Conservation (phyloP, 1,140 invertebrate genomes). For the Hydropsyche tenuis region DNA sequence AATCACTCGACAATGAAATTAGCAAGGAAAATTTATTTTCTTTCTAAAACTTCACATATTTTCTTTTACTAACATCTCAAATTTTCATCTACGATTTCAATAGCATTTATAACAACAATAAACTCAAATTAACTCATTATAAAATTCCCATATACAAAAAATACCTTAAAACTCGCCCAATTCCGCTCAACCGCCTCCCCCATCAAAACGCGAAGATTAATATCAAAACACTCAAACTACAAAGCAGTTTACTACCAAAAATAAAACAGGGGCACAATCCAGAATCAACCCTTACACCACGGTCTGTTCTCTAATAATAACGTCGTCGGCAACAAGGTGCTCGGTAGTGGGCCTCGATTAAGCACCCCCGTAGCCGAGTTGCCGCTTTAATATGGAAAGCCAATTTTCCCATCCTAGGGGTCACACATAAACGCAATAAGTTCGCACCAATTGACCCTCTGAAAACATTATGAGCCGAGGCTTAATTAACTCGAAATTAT, state of each 20-base stretch:
- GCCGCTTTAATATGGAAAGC: constrained; percentile 39
- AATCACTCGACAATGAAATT: too few relatives aligned
- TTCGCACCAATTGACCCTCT: constrained; percentile 41
- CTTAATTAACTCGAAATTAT: constrained; percentile 41
- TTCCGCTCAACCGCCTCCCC: too few relatives aligned
- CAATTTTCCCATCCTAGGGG: constrained; percentile 34
- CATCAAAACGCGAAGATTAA: neutral
- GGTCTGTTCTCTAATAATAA: neutral
- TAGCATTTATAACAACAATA: too few relatives aligned
- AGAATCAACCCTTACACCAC: neutral
- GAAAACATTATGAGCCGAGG: constrained; percentile 40
- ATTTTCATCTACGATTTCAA: too few relatives aligned
- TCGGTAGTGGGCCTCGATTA: neutral
- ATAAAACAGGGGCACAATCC: too few relatives aligned
- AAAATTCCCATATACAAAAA: too few relatives aligned
- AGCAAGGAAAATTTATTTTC: too few relatives aligned
- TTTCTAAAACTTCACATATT: too few relatives aligned
- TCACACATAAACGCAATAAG: constrained; percentile 42
- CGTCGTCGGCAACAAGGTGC: neutral
- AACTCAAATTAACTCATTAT: too few relatives aligned
- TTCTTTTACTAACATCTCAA: too few relatives aligned
- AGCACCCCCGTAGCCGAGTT: neutral
- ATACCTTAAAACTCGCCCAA: too few relatives aligned
- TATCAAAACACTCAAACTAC: neutral
- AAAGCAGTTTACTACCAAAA: neutral